Base-by-base conservation (phyloP, 2,113 vertebrate genomes). In the Bothrops jararaca region DNA sequence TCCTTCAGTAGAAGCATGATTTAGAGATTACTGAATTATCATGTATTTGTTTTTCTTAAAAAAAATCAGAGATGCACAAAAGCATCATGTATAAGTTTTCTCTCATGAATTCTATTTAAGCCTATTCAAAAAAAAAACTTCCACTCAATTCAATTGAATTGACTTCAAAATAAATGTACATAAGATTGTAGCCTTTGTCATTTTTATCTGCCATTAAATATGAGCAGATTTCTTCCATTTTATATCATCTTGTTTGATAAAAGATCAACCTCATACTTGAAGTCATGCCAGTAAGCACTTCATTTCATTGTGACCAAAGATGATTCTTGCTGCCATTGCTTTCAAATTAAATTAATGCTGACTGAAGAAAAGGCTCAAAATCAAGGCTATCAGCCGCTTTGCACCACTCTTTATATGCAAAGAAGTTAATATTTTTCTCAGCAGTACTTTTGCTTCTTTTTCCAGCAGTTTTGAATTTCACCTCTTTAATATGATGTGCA, bases 211-310 rank as follows among this genome's bases (percentile, higher is more conserved):
- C 90, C 24, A 94, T 3, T 93, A 4, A 94, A 92, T 90, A 89
- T 90, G 1, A 85, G 86, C 89, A 60, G 48, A 90, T 91, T 94
- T 93, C 69, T 2, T 92, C 13, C 5, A 3, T 64, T 94, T 90
- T 90, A 89, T 89, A 88, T 2, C 89, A 48, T 91, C 86, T 90
- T 93, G 86, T 95, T 94, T 89, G 52, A 95, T 93, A 86, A 89
- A 92, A 29, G 3, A 92, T 24, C 95, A 92, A 94, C 95, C 96
- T 95, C 91, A 34, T 87, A 57, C 11, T 92, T 92, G 80, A 90
- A 94, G 88, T 93, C 15, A 89, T 94, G 91, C 52, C 90, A 94
- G 88, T 93, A 96, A 94, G 95, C 3, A 20, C 89, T 96, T 96
- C 90, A 22, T 94, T 93, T 58, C 10, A 0, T 50, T 93, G 87